phyloP scores from a whole-genome alignment of 2,797 vertebrate species.

The Hirundo rustica region DNA sequence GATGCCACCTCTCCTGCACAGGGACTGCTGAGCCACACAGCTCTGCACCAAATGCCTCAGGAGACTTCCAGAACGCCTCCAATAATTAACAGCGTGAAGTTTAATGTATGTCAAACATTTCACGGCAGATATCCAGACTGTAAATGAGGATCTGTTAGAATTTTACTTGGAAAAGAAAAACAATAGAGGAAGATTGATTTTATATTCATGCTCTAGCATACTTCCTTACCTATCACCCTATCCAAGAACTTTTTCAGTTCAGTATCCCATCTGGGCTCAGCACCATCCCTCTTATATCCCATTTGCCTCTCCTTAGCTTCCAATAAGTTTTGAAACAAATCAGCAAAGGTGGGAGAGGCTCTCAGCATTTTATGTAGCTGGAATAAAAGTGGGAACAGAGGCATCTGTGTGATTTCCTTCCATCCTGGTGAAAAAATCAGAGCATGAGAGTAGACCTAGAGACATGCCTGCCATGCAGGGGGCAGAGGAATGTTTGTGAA shows the following conservation, averaged over 20 bases:
- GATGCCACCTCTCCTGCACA: background rate
- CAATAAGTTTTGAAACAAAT: background rate
- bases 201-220: background rate
- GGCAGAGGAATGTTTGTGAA: background rate
- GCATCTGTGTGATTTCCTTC: background rate
- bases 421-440: background rate
- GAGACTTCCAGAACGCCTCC: background rate
- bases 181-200: background rate
- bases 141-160: background rate
- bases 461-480: background rate
- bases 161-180: conserved; percentile 11
- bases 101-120: background rate
- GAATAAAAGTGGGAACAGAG: background rate
- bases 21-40: background rate
- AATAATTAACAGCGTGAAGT: background rate
- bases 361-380: no score
- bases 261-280: background rate
- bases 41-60: background rate
- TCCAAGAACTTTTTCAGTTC: background rate
- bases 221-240: background rate
- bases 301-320: background rate
- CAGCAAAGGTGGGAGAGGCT: background rate
- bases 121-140: background rate
- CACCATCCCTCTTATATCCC: background rate
- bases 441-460: background rate